A percentile compares a stretch with the other conserved stretches of the same genome.
phyloP scores from a whole-genome alignment of 1,140 invertebrate species.

The Penaeus indicus region DNA sequence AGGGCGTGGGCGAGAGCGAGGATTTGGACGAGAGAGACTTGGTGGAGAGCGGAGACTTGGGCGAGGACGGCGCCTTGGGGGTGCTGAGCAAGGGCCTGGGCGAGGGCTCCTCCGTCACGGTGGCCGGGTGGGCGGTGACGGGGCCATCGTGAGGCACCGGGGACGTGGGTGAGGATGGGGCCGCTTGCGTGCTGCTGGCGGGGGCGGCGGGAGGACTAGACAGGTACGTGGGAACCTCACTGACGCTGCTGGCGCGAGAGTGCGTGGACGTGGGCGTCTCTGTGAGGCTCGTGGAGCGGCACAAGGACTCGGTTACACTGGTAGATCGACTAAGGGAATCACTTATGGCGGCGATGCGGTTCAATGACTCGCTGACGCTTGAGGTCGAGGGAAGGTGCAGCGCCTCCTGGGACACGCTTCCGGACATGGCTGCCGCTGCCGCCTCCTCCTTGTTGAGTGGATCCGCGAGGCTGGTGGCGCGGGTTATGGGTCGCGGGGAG shows the following conservation, averaged over 20 bases:
- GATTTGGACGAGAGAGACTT: constrained; percentile 19
- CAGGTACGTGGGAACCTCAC: constrained; percentile 27
- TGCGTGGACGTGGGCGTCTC: constrained; percentile 49
- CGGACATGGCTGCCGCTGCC: constrained; percentile 16
- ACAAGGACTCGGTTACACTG: constrained; percentile 59
- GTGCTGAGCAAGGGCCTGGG: neutral
- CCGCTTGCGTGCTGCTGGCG: neutral
- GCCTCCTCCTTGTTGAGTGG: constrained; percentile 46
- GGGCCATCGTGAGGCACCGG: constrained; percentile 61
- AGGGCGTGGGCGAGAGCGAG: constrained; percentile 10
- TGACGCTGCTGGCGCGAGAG: constrained; percentile 42
- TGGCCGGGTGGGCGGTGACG: constrained; percentile 63
- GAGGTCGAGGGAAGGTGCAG: constrained; percentile 50
- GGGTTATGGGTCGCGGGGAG: constrained; percentile 56
- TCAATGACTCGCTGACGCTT: constrained; percentile 58
- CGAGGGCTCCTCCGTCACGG: constrained; percentile 62
- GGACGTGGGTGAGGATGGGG: constrained; percentile 47
- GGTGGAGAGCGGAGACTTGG: constrained; percentile 30
- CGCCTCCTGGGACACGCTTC: constrained; percentile 44
- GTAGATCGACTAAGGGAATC: constrained; percentile 59
- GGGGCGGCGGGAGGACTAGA: constrained; percentile 54
- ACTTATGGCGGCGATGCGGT: constrained; percentile 48
- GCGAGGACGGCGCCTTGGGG: constrained; percentile 41
- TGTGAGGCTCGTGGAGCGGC: constrained; percentile 45
- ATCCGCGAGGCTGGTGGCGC: constrained; percentile 53